Evolutionary conservation across 2,888 invertebrate species (phyloP), one percentile per base, ranked within the genome.

Genomic region (Acanthoscelides obtectus): DNA sequence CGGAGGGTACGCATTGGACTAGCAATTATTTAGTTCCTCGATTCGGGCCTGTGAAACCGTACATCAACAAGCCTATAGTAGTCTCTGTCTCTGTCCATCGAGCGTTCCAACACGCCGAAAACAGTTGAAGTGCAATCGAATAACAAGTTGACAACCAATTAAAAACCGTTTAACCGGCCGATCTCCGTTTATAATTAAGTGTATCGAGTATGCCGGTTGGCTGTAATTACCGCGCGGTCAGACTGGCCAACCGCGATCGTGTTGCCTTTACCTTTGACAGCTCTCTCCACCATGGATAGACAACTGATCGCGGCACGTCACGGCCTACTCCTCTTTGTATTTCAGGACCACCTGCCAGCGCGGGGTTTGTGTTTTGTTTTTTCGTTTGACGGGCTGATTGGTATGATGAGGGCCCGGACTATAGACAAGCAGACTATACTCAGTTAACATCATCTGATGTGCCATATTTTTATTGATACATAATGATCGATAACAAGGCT

Each of bases 111-210:
- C 45, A 45, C 12, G 17, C 45, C 45, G 3, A 45, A 45, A 12
- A 45, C 45, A 45, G 45, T 45, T 45, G 45, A 45, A 45, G 45
- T 45, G 45, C 45, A 77, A 83, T 82, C 82, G 80, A 79, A 79
- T 79, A 82, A 81, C 81, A 81, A 81, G 83, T 83, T 83, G 83
- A 83, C 83, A 83, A 81, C 83, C 83, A 83, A 83, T 83, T 83
- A 83, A 83, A 83, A 83, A 83, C 80, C 82, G 81, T 83, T 83
- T 83, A 83, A 81, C 81, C 80, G 77, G 75, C 77, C 81, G 80
- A 83, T 82, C 81, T 81, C 80, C 82, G 79, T 81, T 82, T 83
- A 81, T 83, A 83, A 83, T 83, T 83, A 83, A 81, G 83, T 83
- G 82, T 83, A 83, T 83, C 83, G 81, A 83, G 83, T 81, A 82